Evolutionary conservation across 64 coral and sea anemone species (phyloP), one percentile per base, ranked within the genome.

Genomic region (Porites lutea): DNA sequence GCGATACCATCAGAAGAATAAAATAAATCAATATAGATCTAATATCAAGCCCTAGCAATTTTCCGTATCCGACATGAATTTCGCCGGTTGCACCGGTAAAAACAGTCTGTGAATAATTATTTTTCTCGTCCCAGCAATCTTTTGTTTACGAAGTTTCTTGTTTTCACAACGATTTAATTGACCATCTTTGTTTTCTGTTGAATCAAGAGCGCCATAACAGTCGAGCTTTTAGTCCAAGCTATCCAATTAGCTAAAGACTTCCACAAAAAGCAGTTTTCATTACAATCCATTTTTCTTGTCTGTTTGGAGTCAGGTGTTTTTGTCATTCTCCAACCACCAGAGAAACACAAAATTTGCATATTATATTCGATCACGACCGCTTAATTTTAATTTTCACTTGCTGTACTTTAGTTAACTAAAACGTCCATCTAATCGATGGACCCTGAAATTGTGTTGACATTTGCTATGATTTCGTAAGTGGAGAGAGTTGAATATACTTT

Each of bases 91-190:
- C 62, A 45, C 18, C 45, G 45, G 51, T 52, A 68, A 16, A 12
- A 14, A 64, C 11, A 65, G 63, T 68, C 46, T 84, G 48, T 84
- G 81, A 68, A 84, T 84, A 84, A 69, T 67, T 51, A 84, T 84
- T 84, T 19, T 48, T 48, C 12, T 71, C 45, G 71, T 73, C 14
- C 13, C 16, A 47, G 27, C 81, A 66, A 0, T 48, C 90, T 70
- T 54, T 83, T 60, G 75, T 89, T 79, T 89, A 5, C n/a, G 18
- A 54, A 79, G 74, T 57, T 64, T 87, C 82, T 59, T 89, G 77
- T 83, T 48, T 89, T 82, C 75, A 89, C 69, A 89, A 78, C 82
- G 80, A 49, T 85, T 67, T 92, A 93, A 96, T 82, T 89, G 74
- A 52, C 5, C 13, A 54, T 89, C 43, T 87, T 90, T 96, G 91